Conservation (phyloP, 2,797 vertebrate genomes). For the Microctenopoma steveboyesi region DNA sequence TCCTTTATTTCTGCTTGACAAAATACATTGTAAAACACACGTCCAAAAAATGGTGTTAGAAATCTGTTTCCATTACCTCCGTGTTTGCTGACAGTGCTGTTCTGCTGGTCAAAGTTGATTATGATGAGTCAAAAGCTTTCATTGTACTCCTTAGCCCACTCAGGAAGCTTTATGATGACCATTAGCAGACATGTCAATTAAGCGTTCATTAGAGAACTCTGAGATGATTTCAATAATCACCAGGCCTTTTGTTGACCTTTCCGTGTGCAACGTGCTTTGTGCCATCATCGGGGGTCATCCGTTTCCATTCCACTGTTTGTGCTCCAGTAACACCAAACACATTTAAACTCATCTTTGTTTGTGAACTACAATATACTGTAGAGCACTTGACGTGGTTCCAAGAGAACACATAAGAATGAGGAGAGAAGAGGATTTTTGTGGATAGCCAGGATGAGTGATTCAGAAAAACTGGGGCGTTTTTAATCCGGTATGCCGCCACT, state of each 20-base stretch:
- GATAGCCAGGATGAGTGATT: conserved; percentile 66
- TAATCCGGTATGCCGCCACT: conserved; percentile 75
- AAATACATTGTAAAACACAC: conserved; percentile 5
- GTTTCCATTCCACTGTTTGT: not conserved
- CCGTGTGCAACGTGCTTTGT: not conserved
- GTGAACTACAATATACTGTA: not conserved
- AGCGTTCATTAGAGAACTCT: conserved; percentile 50
- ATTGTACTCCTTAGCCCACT: conserved; percentile 30
- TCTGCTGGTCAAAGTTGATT: conserved; percentile 53
- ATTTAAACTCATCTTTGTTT: not conserved
- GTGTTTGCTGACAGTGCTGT: conserved; percentile 25
- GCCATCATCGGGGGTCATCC: not conserved
- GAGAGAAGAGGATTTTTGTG: conserved; percentile 53
- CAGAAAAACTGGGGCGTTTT: conserved; percentile 61
- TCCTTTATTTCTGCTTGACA: not conserved
- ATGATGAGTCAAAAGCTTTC: conserved; percentile 54
- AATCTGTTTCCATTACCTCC: conserved; percentile 18
- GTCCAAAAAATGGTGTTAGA: conserved; percentile 9
- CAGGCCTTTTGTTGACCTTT: conserved; percentile 55
- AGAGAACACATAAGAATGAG: conserved; percentile 48
- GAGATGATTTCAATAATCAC: conserved; percentile 54
- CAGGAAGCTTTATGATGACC: conserved; percentile 50
- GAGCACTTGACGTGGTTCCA: conserved; percentile 13
- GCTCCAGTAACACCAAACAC: not conserved
- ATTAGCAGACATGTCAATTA: conserved; percentile 65